A percentile compares a stretch with the other conserved stretches of the same genome.
These are phyloP conservation scores for Psilopogon haemacephalus DNA, from an alignment of 2,113 vertebrate species.

Conservation along the genomic window DNA sequence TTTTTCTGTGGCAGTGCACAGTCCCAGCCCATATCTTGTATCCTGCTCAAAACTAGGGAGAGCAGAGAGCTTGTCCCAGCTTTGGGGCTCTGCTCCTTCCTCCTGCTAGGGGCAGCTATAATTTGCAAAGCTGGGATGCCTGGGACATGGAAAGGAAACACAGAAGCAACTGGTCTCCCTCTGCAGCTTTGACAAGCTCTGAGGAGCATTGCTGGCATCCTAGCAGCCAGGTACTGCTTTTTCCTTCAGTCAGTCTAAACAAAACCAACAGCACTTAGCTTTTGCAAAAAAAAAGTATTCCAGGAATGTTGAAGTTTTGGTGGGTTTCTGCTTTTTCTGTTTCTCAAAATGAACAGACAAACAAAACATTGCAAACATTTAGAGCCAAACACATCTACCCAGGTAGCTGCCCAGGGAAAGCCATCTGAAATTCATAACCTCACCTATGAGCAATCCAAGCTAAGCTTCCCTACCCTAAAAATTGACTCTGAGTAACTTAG, in stretches of 20 bases:
- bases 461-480: neutral
- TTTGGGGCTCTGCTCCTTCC: neutral
- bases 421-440: neutral
- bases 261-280: neutral
- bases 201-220: neutral
- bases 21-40: neutral
- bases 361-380: neutral
- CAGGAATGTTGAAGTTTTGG: slow-evolving; percentile 3
- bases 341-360: neutral
- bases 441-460: neutral
- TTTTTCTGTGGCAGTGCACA: neutral
- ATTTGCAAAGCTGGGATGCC: neutral
- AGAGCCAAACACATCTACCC: neutral
- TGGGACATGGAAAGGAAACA: neutral
- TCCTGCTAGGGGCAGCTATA: neutral
- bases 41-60: neutral
- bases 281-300: slow-evolving; percentile 14
- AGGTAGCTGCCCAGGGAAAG: neutral
- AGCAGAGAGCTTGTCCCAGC: neutral
- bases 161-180: neutral
- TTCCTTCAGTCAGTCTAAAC: neutral
- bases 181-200: neutral
- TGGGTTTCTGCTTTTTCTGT: neutral
- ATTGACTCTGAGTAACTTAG: neutral
- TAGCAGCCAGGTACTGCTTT: neutral